Percentiles rank a stretch among this genome's conserved stretches.
Evolutionary conservation across 53 echinoderm and acorn worm genomes (phyloP).

Genomic region (Stichopus horrens): DNA sequence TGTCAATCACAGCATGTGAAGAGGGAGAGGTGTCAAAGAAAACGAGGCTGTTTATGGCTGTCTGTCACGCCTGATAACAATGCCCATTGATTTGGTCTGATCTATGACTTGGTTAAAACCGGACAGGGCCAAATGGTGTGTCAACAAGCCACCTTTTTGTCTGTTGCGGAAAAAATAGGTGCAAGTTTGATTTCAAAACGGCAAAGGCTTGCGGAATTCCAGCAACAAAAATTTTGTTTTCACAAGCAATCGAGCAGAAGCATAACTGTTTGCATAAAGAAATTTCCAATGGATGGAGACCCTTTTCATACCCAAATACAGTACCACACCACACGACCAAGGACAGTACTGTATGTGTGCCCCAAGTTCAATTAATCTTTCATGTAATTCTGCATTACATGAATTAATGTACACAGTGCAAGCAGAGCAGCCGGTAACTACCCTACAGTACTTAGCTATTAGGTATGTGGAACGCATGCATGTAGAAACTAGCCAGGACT

Average conservation of each 20-base stretch:
- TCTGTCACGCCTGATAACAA: slow-evolving; percentile 39
- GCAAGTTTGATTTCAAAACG: slow-evolving; percentile 6
- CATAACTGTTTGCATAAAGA: slow-evolving; percentile 38
- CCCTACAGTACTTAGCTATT: too few relatives aligned
- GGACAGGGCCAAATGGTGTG: slow-evolving; percentile 28
- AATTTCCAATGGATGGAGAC: neutral
- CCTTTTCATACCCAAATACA: too few relatives aligned
- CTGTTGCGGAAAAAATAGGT: slow-evolving; percentile 8
- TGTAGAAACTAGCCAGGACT: too few relatives aligned
- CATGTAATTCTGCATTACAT: too few relatives aligned
- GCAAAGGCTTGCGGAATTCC: neutral
- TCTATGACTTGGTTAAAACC: slow-evolving; percentile 3
- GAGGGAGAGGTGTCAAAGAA: slow-evolving; percentile 25
- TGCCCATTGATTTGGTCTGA: slow-evolving; percentile 8
- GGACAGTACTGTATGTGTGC: too few relatives aligned
- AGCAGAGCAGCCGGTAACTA: too few relatives aligned
- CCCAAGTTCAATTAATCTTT: too few relatives aligned
- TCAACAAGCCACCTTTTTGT: slow-evolving; percentile 45
- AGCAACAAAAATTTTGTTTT: slow-evolving; percentile 25
- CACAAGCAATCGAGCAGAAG: slow-evolving; percentile 22
- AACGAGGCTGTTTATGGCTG: slow-evolving; percentile 40
- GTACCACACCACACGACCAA: too few relatives aligned
- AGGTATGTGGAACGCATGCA: too few relatives aligned
- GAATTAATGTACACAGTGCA: too few relatives aligned
- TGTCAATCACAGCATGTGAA: slow-evolving; percentile 33